phyloP scores from a whole-genome alignment of 2,888 invertebrate genomes.

The Antitype chi region DNA sequence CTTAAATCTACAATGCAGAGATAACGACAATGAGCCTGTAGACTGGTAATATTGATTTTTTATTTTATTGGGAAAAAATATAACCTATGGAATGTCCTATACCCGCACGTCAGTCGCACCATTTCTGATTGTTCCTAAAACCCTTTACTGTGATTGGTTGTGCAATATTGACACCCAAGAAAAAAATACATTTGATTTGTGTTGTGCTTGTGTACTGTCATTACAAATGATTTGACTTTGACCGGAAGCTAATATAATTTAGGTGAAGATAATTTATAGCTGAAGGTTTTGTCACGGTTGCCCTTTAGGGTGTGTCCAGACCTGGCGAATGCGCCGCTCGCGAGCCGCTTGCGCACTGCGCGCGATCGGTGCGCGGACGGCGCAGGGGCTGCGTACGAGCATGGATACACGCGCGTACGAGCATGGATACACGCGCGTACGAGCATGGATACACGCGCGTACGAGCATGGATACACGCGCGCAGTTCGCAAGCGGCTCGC shows the following conservation, averaged over 20 bases:
- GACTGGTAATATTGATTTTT: conserved; percentile 76
- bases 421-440: no score
- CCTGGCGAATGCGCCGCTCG: no score
- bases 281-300: neutral
- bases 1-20: conserved; percentile 76
- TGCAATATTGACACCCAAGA: neutral
- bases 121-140: neutral
- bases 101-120: neutral
- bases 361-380: no score
- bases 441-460: no score
- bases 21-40: conserved; percentile 75
- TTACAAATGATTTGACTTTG: neutral
- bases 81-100: neutral
- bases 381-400: no score
- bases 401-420: no score
- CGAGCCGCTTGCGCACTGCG: no score
- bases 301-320: no score
- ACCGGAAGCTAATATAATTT: neutral
- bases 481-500: no score
- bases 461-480: no score
- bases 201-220: neutral
- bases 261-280: no score
- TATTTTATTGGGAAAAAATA: neutral
- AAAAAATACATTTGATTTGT: neutral
- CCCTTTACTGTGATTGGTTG: neutral